Base-by-base conservation (phyloP, 2,888 invertebrate species). In the Plebejus anna region DNA sequence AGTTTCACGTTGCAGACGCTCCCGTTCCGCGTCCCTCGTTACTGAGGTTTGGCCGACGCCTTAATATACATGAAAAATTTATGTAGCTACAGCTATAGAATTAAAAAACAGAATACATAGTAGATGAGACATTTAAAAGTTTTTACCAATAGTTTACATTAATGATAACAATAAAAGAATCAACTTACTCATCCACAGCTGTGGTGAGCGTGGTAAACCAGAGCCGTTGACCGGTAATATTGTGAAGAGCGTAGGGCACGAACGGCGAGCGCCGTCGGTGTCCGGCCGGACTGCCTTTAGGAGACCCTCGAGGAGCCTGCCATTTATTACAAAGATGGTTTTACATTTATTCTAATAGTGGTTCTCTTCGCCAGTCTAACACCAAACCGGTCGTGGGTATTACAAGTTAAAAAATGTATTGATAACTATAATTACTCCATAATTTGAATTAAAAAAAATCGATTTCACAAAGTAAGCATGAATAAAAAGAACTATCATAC, bases 211-310 rank as follows among this genome's bases (percentile, higher is more conserved):
- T 98, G 79, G 97, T 97, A 90, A 98, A 99, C 94, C 96, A 96
- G 32, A 99, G 93, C 22, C 95, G 95, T 76, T 97, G 96, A 0
- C 99, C 99, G 0, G 98, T 98, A 80, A 98, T 96, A 90, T 99
- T 99, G 84, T 96, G 96, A 78, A 99, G 92, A 11, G 98, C 97
- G 92, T 98, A 99, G 0, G 99, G 99, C 79, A 99, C 96, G 90
- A 99, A 99, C 4, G 99, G 98, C 38, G 97, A 96, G 76, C 98
- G 95, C 22, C 97, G 95, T 76, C 97, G 94, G 85, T 96, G 96
- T 0, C 95, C 95, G 72, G 95, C 94, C 78, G 95, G 95, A 82
- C 94, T 95, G 82, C 89, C 88, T 83, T 94, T 90, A 70, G 94
- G 91, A 5, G 90, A 90, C 84, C 78, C 89, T 89, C 80, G 85